phyloP scores from a whole-genome alignment of 2,888 invertebrate genomes.

The Sesia apiformis region DNA sequence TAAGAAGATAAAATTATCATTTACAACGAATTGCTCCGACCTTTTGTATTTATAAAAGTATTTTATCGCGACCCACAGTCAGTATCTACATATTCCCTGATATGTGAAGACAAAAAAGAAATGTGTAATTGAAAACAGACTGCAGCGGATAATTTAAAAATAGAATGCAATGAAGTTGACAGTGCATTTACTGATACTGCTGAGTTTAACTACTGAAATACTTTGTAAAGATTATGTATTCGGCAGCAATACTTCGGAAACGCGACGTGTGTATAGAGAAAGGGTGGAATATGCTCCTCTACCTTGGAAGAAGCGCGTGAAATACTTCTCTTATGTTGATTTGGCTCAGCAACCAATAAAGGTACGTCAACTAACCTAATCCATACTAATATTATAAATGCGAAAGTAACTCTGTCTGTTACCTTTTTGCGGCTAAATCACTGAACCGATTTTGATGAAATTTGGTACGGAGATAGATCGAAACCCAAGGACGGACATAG shows the following conservation, averaged over 20 bases:
- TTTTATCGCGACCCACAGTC: too few species aligned
- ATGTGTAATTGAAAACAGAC: too few species aligned
- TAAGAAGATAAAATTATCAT: neutral
- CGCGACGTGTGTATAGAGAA: conserved; percentile 18
- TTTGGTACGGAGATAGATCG: too few species aligned
- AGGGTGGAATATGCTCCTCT: conserved; percentile 33
- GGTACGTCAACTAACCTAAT: conserved; percentile 15
- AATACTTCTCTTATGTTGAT: conserved; percentile 24
- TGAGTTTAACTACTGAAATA: conserved; percentile 18
- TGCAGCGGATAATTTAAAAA: too few species aligned
- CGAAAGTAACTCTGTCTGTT: too few species aligned
- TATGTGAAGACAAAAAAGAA: neutral
- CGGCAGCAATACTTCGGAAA: conserved; percentile 21
- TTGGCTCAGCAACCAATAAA: conserved; percentile 18
- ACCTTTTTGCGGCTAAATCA: too few species aligned
- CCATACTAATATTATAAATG: too few species aligned
- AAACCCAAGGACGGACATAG: too few species aligned
- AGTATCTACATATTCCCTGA: too few species aligned
- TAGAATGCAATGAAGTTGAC: conserved; percentile 3
- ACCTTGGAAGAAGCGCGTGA: conserved; percentile 33
- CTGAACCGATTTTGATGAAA: too few species aligned
- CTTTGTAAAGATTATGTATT: conserved; percentile 27
- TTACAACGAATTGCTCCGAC: neutral
- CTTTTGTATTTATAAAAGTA: neutral
- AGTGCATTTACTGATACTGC: neutral